Base-by-base conservation (phyloP, 2,888 invertebrate species). In the Strigamia transsilvanica region DNA sequence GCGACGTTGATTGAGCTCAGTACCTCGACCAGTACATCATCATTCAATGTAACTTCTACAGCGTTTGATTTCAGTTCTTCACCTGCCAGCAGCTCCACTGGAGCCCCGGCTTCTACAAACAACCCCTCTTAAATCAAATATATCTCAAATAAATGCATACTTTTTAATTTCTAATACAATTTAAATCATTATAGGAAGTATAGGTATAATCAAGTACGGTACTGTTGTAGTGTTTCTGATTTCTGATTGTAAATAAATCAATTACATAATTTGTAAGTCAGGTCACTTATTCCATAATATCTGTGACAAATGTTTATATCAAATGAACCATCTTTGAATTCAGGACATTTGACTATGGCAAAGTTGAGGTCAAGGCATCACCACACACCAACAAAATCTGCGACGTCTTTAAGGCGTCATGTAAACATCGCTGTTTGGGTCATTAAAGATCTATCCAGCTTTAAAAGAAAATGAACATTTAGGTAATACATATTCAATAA, bases 161-260 rank as follows among this genome's bases (percentile, higher is more conserved):
- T 46, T 46, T 38, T 38, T 38, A 38, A 38, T 10, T 38, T 38
- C 38, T 38, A 38, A 38, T 6, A 38, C 38, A 38, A 38, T 38
- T 38, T 38, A 38, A 46, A 4, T 46, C 46, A 46, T 46, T 46
- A 46, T n/a, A 46, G n/a, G 46, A 46, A 46, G 15, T 42, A 15
- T 46, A 46, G 5, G n/a, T 46, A 46, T 56, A 56, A 56, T 18
- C 56, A 56, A 56, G 9, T 18, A 18, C 56, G 56, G 56, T 56
- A 21, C n/a, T 56, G 56, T 56, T 21, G 18, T 56, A 56, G 18
- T 21, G 18, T 56, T 56, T 56, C 38, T 56, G 56, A n/a, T n/a
- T 56, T 56, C 38, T 56, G 56, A n/a, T n/a, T 56, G 56, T 56
- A 56, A 56, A 18, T 56, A 56, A 56, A 56, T 18, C 46, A 46